Conservation (phyloP, 2,113 vertebrate species). For the Bujurquina vittata region DNA sequence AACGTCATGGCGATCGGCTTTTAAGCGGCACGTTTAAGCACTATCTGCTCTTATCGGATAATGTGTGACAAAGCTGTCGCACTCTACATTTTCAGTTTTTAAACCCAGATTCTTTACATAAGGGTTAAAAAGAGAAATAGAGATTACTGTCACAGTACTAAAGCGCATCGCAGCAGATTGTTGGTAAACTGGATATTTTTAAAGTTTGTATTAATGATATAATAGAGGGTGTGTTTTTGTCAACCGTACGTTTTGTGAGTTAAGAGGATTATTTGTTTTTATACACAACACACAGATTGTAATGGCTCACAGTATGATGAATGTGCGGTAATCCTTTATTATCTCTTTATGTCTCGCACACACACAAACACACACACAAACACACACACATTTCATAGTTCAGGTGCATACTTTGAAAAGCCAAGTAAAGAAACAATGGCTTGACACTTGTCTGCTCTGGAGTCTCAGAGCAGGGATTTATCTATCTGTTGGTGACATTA, state of each 20-base stretch:
- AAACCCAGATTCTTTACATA: not conserved
- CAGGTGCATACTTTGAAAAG: not conserved
- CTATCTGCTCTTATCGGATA: slow-evolving; percentile 27
- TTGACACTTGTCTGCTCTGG: not conserved
- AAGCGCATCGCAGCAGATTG: slow-evolving; percentile 2
- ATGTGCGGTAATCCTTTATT: slow-evolving; percentile 62
- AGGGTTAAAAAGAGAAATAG: not conserved
- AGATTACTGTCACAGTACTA: slow-evolving; percentile 15
- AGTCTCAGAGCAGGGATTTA: slow-evolving; percentile 33
- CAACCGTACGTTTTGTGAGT: slow-evolving; percentile 11
- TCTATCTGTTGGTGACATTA: slow-evolving; percentile 27
- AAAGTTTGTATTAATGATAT: slow-evolving; percentile 8
- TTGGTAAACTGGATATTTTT: slow-evolving; percentile 32
- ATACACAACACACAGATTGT: slow-evolving; percentile 39
- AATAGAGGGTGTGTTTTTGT: not conserved
- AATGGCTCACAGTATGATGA: slow-evolving; percentile 36
- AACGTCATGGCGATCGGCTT: slow-evolving; percentile 15
- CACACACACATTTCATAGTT: not conserved
- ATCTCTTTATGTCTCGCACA: slow-evolving; percentile 49
- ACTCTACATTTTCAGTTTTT: not conserved
- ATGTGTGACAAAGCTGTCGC: slow-evolving; percentile 11
- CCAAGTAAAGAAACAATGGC: slow-evolving; percentile 5
- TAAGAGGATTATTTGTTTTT: slow-evolving; percentile 59
- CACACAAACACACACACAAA: not conserved
- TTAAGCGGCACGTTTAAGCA: not conserved